Percentiles rank a stretch among this genome's conserved stretches.
phyloP scores from a whole-genome alignment of 2,888 invertebrate genomes.

The Amphimallon solstitiale region DNA sequence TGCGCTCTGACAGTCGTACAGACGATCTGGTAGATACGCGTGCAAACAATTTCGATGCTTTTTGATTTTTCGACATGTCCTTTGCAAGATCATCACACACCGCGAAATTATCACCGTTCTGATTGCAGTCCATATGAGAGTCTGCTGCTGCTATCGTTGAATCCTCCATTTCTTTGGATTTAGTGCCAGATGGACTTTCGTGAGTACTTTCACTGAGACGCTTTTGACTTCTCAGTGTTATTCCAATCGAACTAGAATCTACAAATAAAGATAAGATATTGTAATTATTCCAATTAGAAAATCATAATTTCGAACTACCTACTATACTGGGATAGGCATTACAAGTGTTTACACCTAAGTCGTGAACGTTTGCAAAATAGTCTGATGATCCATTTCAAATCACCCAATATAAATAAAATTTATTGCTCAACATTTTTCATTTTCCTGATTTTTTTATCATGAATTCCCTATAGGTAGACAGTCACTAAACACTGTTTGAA shows the following conservation, averaged over 20 bases:
- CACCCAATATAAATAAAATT: too few species aligned
- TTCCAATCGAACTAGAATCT: constrained; percentile 60
- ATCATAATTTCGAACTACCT: too few species aligned
- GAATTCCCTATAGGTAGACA: too few species aligned
- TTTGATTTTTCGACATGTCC: constrained; percentile 31
- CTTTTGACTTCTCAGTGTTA: constrained; percentile 72
- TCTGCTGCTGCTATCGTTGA: neutral
- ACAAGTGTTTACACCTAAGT: too few species aligned
- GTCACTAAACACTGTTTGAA: too few species aligned
- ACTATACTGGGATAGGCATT: too few species aligned
- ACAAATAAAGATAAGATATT: constrained; percentile 15
- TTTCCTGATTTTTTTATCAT: too few species aligned
- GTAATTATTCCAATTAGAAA: neutral
- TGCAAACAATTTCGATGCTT: constrained; percentile 25
- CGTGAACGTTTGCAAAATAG: too few species aligned
- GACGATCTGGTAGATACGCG: constrained; percentile 42
- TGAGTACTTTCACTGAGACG: constrained; percentile 59
- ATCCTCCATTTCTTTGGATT: constrained; percentile 25
- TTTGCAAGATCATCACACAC: constrained; percentile 20
- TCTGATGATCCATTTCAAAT: too few species aligned
- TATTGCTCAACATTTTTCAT: too few species aligned
- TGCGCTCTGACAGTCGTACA: constrained; percentile 45
- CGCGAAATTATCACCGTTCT: constrained; percentile 48
- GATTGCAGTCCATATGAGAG: constrained; percentile 47
- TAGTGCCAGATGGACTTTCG: constrained; percentile 39